Evolutionary conservation across 92 coral and sea anemone genomes (phyloP).

Genomic region (Muricea muricata): DNA sequence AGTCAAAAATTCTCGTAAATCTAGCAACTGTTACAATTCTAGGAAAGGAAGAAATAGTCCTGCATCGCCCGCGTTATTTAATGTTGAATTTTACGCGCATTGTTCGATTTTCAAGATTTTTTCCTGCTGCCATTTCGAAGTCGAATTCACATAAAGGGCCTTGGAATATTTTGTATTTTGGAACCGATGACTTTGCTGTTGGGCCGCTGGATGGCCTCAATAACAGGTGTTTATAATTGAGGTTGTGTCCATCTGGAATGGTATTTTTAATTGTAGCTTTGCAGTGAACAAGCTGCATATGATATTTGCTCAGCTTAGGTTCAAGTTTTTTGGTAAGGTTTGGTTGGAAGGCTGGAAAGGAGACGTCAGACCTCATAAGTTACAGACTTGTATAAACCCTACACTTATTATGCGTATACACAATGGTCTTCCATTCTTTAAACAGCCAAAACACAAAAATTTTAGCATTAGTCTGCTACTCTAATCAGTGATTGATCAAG

Average conservation of each 20-base stretch:
- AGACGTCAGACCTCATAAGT: too few relatives aligned
- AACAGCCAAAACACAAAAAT: too few relatives aligned
- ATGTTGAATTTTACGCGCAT: background rate
- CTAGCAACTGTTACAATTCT: background rate
- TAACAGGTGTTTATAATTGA: slow-evolving; percentile 9
- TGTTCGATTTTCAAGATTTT: background rate
- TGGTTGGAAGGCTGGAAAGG: too few relatives aligned
- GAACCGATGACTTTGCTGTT: slow-evolving; percentile 90
- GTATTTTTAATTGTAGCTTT: too few relatives aligned
- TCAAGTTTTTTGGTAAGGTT: too few relatives aligned
- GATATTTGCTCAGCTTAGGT: too few relatives aligned
- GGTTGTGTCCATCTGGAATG: background rate
- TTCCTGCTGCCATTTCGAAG: background rate
- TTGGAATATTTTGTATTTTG: slow-evolving; percentile 86
- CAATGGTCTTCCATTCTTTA: too few relatives aligned
- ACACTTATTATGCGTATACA: too few relatives aligned
- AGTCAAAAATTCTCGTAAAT: background rate
- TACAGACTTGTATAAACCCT: too few relatives aligned
- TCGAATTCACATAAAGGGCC: slow-evolving; percentile 58
- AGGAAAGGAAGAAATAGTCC: background rate
- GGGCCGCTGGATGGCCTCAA: slow-evolving; percentile 62
- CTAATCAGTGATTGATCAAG: too few relatives aligned
- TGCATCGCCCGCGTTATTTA: background rate
- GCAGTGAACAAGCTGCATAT: too few relatives aligned
- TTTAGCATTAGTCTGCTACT: too few relatives aligned